phyloP scores from a whole-genome alignment of 1,140 invertebrate species.

The Scylla paramamosain region DNA sequence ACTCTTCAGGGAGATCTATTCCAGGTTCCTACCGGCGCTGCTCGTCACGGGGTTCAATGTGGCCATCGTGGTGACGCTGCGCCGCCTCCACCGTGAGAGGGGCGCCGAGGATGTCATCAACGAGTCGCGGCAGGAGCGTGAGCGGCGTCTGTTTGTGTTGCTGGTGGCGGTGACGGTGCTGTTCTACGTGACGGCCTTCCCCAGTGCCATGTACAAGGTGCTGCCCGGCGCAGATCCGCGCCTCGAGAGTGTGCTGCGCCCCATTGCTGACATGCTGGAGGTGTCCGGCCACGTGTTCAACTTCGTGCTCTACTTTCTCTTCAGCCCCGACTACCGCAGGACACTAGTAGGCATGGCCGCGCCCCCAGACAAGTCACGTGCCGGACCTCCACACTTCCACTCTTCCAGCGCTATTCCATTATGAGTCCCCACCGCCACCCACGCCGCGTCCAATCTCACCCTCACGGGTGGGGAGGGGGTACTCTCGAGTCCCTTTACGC shows the following conservation, averaged over 20 bases:
- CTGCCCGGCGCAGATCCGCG: conserved; percentile 62
- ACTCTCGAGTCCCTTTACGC: no score
- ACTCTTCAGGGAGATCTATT: conserved; percentile 76
- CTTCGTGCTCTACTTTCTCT: conserved; percentile 76
- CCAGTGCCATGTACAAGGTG: conserved; percentile 77
- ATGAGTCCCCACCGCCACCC: conserved; percentile 24
- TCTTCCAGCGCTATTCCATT: conserved; percentile 51
- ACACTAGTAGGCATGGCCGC: conserved; percentile 60
- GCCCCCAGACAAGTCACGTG: background rate
- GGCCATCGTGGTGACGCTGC: conserved; percentile 74
- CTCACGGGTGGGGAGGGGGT: background rate
- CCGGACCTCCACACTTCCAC: background rate
- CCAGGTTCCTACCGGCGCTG: conserved; percentile 74
- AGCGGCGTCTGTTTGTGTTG: conserved; percentile 72
- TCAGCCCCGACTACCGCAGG: conserved; percentile 76
- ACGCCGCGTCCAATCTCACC: background rate
- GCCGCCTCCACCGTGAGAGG: conserved; percentile 64
- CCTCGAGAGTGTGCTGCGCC: conserved; percentile 69
- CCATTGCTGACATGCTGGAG: conserved; percentile 75
- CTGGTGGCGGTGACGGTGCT: conserved; percentile 76
- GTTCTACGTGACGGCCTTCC: conserved; percentile 76
- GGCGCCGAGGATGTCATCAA: conserved; percentile 67
- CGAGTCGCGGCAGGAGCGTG: conserved; percentile 72
- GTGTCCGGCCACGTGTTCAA: conserved; percentile 77
- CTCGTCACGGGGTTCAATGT: conserved; percentile 76